Base-by-base conservation (phyloP, 2,797 vertebrate genomes). In the Periparus ater region DNA sequence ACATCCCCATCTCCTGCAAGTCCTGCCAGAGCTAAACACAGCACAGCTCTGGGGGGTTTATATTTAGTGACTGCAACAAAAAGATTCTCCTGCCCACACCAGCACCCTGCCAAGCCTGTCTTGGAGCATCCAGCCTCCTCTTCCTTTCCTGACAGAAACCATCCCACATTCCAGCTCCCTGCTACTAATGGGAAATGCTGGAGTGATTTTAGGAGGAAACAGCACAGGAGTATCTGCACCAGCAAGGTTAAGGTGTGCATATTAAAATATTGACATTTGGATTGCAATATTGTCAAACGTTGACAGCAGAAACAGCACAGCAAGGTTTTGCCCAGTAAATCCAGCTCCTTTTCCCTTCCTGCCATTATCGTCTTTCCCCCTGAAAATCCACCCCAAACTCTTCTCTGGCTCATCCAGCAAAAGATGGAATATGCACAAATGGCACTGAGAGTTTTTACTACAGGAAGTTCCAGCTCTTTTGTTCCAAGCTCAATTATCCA, bases 201-300 rank as follows among this genome's bases (percentile, higher is more conserved):
- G 6, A 36, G 38, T 44, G 10, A 5, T 23, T 50, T 51, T 3
- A 48, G 58, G 45, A 42, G 53, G 26, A 34, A 57, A 54, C 67
- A 71, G 63, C n/a, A 15, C 12, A 25, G 54, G 8, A 51, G 36
- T 27, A 26, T 7, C 61, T 19, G n/a, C 62, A 23, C 4, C 17
- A 60, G 36, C 72, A 60, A 54, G 62, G 42, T n/a, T 29, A 29
- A 83, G 73, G 57, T 21, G 63, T 17, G 13, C 17, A 3, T 3
- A 12, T n/a, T 29, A 32, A 38, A 74, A 67, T 4, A 19, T 1
- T 17, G 10, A 36, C 9, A 4, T 32, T 1, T n/a, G 65, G 68
- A 55, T 25, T 42, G 25, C 68, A 72, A 3, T 19, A 17, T 0
- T 13, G 23, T 36, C n/a, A 50, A 2, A n/a, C 2, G 7, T 1